Evolutionary conservation across 1,140 invertebrate genomes (phyloP), one percentile per base, ranked within the genome.

Genomic region (Meloidogyne floridensis): DNA sequence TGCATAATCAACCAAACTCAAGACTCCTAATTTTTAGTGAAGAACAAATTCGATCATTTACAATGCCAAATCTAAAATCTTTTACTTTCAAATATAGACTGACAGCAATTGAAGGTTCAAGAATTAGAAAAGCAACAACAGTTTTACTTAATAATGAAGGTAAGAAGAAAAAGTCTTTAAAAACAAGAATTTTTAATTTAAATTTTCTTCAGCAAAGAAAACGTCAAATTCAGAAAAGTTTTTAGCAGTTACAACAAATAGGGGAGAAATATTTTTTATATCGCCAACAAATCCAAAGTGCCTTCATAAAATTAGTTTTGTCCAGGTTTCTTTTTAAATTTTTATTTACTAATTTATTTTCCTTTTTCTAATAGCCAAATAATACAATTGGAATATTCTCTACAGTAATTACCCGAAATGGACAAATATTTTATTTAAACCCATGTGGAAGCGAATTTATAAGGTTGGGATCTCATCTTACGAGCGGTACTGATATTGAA

Each of bases 11-110:
- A 72, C 20, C 32, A 69, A 42, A n/a, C 53, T 47, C 75, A 51
- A 32, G 82, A 9, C 51, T 85, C n/a, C 15, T 85, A 18, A 83
- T 85, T n/a, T 84, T 85, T 75, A 85, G 75, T 9, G 84, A 85
- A 70, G 84, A 85, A 72, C 84, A 85, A 77, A 85, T 85, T 20
- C 73, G 84, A n/a, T 75, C 74, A n/a, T 87, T 87, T 56, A 54
- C 56, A 42, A 10, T 85, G 11, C 86, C 86, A 11, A 84, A 42
- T 18, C 53, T 86, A 18, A 80, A 74, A 18, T 72, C 84, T 32
- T 75, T 65, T 43, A 73, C 42, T 20, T 86, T 53, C 70, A 85
- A 80, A 53, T 85, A 69, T 65, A 76, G 73, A 72, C 70, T 85
- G 7, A 85, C 84, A 11, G 84, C 84, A n/a, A 75, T 71, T 11